Evolutionary conservation across 1,140 invertebrate genomes (phyloP), one percentile per base, ranked within the genome.

Genomic region (Eupeodes corollae): DNA sequence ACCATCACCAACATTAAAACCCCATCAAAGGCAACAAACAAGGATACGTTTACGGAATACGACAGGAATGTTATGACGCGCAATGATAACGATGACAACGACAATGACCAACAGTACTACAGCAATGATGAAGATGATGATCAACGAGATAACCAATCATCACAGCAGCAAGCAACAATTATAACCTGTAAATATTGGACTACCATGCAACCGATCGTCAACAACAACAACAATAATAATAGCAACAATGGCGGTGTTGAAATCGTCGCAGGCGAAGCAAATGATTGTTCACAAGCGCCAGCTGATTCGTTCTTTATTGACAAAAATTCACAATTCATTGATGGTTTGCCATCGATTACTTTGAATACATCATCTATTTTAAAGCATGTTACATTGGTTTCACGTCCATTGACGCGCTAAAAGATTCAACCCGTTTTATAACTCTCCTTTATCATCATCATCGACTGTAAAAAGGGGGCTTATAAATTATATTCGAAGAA

Each of bases 121-220:
- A 44, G 14, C n/a, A 8, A 33, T 9, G n/a, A 9, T 33, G 31
- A 13, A 10, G 15, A 3, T 15, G 8, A 15, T 37, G 11, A 37
- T 26, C 21, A 11, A n/a, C 43, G 42, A 32, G 39, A 42, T 26
- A 21, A 30, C 5, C 15, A 14, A 37, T 38, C 32, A 9, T 31
- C 13, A 16, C 18, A 31, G 18, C 35, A 21, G 5, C 38, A 44
- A 18, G 45, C 52, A 15, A 55, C 53, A 11, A 55, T 55, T 30
- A 52, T 55, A 12, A 53, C 53, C 10, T 52, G 51, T 31, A 50
- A 55, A 47, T 55, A 55, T 47, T 55, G 51, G 51, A 50, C 51
- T 11, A 51, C 50, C 14, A 42, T 45, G 19, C 21, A 44, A 31
- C 42, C 40, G 30, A 33, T 26, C 19, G 16, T 38, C 35, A 38